A percentile compares a stretch with the other conserved stretches of the same genome.
phyloP scores from a whole-genome alignment of 1,140 invertebrate species.

The Drosophila virilis region DNA sequence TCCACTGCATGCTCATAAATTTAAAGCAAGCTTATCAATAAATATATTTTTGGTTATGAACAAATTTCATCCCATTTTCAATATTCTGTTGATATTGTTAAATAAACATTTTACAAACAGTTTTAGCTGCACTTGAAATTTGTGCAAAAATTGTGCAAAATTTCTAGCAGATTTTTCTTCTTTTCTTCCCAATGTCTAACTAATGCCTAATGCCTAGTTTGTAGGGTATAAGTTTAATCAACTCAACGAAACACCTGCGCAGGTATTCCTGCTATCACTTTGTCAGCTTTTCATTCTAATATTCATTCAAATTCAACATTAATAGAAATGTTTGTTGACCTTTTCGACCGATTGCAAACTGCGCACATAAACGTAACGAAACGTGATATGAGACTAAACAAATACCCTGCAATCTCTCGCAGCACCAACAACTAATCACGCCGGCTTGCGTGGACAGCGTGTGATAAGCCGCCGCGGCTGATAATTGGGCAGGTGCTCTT shows the following conservation, averaged over 20 bases:
- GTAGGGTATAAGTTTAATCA: neutral
- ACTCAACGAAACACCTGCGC: neutral
- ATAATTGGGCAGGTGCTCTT: constrained; percentile 31
- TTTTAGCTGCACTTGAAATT: too few species aligned
- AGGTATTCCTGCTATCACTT: neutral
- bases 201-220: too few species aligned
- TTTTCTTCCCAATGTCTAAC: too few species aligned
- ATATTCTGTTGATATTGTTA: neutral
- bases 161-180: too few species aligned
- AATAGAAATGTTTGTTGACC: constrained; percentile 35
- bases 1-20: neutral
- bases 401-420: neutral
- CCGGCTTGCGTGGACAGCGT: constrained; percentile 22
- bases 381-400: constrained; percentile 6
- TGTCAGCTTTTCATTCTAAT: neutral
- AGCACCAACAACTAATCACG: constrained; percentile 8
- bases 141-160: too few species aligned
- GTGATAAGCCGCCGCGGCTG: constrained; percentile 22
- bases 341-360: constrained; percentile 16
- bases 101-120: too few species aligned
- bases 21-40: constrained; percentile 14
- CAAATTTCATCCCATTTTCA: neutral
- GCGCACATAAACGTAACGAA: constrained; percentile 25
- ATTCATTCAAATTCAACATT: constrained; percentile 1
- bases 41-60: neutral